A percentile compares a stretch with the other conserved stretches of the same genome.
These are phyloP conservation scores for Acronicta alni DNA, from an alignment of 2,888 invertebrate genomes.

Conservation along the genomic window DNA sequence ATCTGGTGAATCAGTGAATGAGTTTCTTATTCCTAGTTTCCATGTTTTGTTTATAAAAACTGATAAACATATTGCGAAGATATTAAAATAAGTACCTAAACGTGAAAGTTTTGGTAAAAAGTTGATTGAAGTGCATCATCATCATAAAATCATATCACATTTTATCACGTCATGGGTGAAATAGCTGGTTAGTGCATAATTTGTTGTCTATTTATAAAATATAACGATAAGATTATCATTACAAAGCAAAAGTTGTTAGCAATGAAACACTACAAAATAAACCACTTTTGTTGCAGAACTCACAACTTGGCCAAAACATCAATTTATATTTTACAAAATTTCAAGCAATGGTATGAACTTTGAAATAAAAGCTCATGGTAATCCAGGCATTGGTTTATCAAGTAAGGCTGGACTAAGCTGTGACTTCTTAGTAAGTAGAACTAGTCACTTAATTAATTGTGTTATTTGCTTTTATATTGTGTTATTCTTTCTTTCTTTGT, in stretches of 20 bases:
- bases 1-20: too few species aligned
- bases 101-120: too few species aligned
- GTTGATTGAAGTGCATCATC: not conserved
- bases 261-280: too few species aligned
- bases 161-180: slow-evolving; percentile 41
- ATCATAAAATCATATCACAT: not conserved
- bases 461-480: too few species aligned
- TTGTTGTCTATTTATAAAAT: not conserved
- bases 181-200: slow-evolving; percentile 33
- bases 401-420: slow-evolving; percentile 56
- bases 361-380: slow-evolving; percentile 66
- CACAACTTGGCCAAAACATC: slow-evolving; percentile 64
- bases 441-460: not conserved
- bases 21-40: too few species aligned
- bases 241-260: too few species aligned
- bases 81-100: too few species aligned
- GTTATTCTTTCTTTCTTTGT: too few species aligned
- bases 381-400: slow-evolving; percentile 69
- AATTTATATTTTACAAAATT: slow-evolving; percentile 68
- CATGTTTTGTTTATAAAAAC: too few species aligned
- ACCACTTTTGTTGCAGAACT: slow-evolving; percentile 70
- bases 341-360: slow-evolving; percentile 68
- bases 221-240: too few species aligned
- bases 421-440: slow-evolving; percentile 64
- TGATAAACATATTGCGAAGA: too few species aligned